Conservation (phyloP, 2,888 invertebrate genomes). For the Blomia tropicalis region DNA sequence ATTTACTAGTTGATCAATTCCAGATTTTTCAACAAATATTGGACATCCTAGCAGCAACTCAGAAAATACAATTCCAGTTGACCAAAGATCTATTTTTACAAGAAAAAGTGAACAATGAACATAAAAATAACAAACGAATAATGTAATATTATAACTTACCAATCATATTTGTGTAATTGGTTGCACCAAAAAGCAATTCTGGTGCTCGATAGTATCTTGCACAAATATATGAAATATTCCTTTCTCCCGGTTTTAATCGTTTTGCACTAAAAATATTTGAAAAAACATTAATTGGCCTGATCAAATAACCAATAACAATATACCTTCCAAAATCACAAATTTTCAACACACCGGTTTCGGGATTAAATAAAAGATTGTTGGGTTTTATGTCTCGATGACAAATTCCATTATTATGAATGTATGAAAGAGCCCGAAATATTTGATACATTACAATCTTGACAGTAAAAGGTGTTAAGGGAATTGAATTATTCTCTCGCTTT, state of each 20-base stretch:
- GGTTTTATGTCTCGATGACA: conserved; percentile 99
- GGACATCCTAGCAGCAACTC: conserved; percentile 93
- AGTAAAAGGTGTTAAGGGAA: conserved; percentile 81
- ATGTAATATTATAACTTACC: conserved; percentile 51
- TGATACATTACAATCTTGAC: conserved; percentile 99
- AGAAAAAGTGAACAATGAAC: neutral
- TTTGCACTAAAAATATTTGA: conserved; percentile 56
- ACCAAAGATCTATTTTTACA: conserved; percentile 71
- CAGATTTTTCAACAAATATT: conserved; percentile 97
- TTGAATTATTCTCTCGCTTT: conserved; percentile 88
- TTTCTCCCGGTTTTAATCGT: conserved; percentile 85
- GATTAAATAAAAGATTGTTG: conserved; percentile 90
- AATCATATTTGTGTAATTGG: conserved; percentile 89
- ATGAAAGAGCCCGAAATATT: conserved; percentile 95
- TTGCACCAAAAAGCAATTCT: conserved; percentile 98
- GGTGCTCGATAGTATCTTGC: conserved; percentile 97
- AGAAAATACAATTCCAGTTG: conserved; percentile 94
- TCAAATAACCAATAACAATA: conserved; percentile 14
- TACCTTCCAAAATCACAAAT: conserved; percentile 86
- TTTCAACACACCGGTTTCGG: conserved; percentile 91
- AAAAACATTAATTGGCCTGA: neutral
- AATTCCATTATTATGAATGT: conserved; percentile 95
- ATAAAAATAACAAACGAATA: neutral
- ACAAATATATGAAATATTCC: conserved; percentile 98
- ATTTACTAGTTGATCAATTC: conserved; percentile 96